Evolutionary conservation across 2,797 vertebrate species (phyloP).

Genomic region (Lacerta agilis): DNA sequence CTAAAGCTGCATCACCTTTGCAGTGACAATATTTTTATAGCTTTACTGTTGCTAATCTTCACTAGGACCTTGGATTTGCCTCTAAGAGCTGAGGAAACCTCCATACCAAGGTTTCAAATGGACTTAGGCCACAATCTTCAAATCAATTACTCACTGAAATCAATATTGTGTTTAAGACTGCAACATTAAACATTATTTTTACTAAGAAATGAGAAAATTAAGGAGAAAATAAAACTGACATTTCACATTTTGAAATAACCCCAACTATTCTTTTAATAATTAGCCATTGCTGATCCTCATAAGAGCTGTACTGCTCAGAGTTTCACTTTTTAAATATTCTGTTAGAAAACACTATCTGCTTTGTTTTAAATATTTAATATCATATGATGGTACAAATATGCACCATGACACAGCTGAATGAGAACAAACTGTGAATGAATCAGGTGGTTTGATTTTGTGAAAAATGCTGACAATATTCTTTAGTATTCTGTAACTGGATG

Average conservation of each 20-base stretch:
- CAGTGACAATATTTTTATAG: not conserved
- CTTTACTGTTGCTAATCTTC: not conserved
- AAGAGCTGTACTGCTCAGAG: constrained; percentile 56
- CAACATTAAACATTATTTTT: constrained; percentile 55
- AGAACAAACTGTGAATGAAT: constrained; percentile 62
- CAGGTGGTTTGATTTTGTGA: constrained; percentile 63
- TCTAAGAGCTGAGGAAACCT: constrained; percentile 38
- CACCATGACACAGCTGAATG: constrained; percentile 54
- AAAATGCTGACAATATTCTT: constrained; percentile 68
- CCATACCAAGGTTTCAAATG: not conserved
- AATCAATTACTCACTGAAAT: not conserved
- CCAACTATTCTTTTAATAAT: constrained; percentile 47
- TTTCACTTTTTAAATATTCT: constrained; percentile 57
- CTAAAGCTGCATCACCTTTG: not conserved
- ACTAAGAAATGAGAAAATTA: constrained; percentile 60
- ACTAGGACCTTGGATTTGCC: constrained; percentile 1
- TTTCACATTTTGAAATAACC: constrained; percentile 55
- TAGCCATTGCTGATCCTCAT: constrained; percentile 65
- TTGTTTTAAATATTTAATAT: constrained; percentile 25
- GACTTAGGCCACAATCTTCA: not conserved
- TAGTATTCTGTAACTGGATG: constrained; percentile 65
- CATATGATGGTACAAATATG: constrained; percentile 14
- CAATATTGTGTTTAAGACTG: not conserved
- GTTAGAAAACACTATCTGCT: constrained; percentile 34
- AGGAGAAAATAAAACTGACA: constrained; percentile 57